Conservation (phyloP, 2,797 vertebrate species). For the Lacerta bilineata region DNA sequence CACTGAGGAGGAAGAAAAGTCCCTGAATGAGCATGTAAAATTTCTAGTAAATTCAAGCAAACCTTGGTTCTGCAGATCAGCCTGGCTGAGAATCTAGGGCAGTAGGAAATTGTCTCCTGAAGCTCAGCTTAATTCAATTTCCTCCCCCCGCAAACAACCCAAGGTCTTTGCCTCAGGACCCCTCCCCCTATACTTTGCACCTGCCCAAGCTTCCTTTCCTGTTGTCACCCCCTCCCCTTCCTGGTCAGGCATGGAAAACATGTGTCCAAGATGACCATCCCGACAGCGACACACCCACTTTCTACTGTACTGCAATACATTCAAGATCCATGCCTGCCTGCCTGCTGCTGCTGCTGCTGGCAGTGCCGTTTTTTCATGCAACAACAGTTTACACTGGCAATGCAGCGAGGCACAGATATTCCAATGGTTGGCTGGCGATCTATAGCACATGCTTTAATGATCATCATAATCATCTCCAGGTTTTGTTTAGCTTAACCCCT, state of each 20-base stretch:
- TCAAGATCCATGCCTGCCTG: constrained; percentile 7
- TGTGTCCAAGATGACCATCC: neutral
- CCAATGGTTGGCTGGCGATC: no score
- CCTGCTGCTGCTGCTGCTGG: constrained; percentile 36
- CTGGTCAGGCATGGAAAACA: neutral
- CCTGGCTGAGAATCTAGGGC: constrained; percentile 64
- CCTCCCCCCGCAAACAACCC: neutral
- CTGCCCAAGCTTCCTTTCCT: constrained; percentile 35
- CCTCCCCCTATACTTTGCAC: neutral
- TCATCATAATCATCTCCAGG: neutral
- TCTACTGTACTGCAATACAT: neutral
- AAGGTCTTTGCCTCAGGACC: constrained; percentile 44
- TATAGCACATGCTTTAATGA: neutral
- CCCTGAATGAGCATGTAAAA: constrained; percentile 60
- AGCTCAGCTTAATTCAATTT: neutral
- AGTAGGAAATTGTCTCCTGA: constrained; percentile 41
- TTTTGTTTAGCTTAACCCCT: neutral
- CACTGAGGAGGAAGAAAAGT: constrained; percentile 1
- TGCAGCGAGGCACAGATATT: neutral
- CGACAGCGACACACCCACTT: constrained; percentile 62
- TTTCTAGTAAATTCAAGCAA: constrained; percentile 50
- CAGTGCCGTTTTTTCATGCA: constrained; percentile 46
- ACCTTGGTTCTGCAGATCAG: constrained; percentile 46
- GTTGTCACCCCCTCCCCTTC: neutral
- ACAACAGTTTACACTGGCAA: constrained; percentile 41